Evolutionary conservation across 1,140 invertebrate genomes (phyloP), one percentile per base, ranked within the genome.

Genomic region (Asbolus verrucosus): DNA sequence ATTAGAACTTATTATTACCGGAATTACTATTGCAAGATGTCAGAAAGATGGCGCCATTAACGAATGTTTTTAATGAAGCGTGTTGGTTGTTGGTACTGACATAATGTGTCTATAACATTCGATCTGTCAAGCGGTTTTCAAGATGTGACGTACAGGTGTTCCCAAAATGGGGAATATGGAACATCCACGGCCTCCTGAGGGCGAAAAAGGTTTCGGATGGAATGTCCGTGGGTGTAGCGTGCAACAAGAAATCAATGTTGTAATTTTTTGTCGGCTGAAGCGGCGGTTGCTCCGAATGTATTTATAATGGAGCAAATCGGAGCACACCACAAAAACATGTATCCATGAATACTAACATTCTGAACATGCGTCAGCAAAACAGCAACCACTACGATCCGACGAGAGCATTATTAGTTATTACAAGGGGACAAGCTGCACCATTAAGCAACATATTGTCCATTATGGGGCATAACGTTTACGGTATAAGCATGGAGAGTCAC

Each of bases 381-480:
- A 66, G 39, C 33, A 36, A 59, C 27, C 19, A 14, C 19, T 19
- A 19, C 27, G 16, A 19, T 27, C 9, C 39, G 15, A 65, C 24
- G 38, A 65, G 62, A 65, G 39, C 38, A 36, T 65, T 65, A 65
- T 65, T 65, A 65, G 62, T 61, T 69, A 62, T 62, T 69, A 69
- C 67, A 63, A 67, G 39, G 65, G 65, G 65, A 67, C 65, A 67
- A 50, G 41, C 38, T 67, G 65, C 33, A 39, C 59, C 59, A 69
- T 69, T 69, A 69, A 61, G 59, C 54, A 62, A 69, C 67, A 69
- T 69, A 69, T 69, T 69, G 67, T 69, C 54, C 67, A 69, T 69
- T 69, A 60, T 68, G 54, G 54, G 54, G 50, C 39, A 69, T 69
- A 69, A 61, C 41, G 43, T 46, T 67, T 67, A 54, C 43, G 21